Percentiles rank a stretch among this genome's conserved stretches.
These are phyloP conservation scores for Arbacia lixula DNA, from an alignment of 53 echinoderm and acorn worm genomes.

Conservation along the genomic window DNA sequence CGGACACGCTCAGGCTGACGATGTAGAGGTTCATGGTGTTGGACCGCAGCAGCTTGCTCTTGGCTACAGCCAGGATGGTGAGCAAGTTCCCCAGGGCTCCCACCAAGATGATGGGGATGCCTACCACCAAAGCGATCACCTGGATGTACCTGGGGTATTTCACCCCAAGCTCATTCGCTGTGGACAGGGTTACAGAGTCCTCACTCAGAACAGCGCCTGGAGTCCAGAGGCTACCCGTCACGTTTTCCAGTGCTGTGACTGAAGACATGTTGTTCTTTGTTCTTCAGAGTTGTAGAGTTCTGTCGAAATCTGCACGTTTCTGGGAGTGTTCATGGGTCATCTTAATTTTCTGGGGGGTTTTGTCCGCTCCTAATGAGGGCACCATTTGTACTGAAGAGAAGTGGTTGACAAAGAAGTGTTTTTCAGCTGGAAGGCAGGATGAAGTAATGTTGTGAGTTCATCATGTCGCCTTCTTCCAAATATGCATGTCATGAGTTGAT, in stretches of 20 bases:
- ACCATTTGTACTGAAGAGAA: too few species aligned
- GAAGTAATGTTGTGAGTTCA: too few species aligned
- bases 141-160: slow-evolving; percentile 58
- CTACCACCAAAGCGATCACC: slow-evolving; percentile 43
- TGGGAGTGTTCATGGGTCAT: too few species aligned
- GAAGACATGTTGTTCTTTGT: too few species aligned
- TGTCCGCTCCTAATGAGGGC: too few species aligned
- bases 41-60: slow-evolving; percentile 56
- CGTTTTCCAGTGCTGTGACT: background rate
- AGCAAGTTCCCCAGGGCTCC: slow-evolving; percentile 59
- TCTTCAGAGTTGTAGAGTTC: too few species aligned
- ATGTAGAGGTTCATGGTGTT: slow-evolving; percentile 63
- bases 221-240: background rate
- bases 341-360: too few species aligned
- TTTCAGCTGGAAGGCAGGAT: too few species aligned
- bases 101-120: slow-evolving; percentile 53
- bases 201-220: slow-evolving; percentile 28
- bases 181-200: background rate
- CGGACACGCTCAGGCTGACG: slow-evolving; percentile 65
- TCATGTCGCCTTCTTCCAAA: too few species aligned
- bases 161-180: background rate
- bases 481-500: too few species aligned
- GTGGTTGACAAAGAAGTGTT: too few species aligned
- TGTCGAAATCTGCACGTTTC: too few species aligned
- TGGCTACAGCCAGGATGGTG: slow-evolving; percentile 60